Base-by-base conservation (phyloP, 1,140 invertebrate species). In the Diprion similis region DNA sequence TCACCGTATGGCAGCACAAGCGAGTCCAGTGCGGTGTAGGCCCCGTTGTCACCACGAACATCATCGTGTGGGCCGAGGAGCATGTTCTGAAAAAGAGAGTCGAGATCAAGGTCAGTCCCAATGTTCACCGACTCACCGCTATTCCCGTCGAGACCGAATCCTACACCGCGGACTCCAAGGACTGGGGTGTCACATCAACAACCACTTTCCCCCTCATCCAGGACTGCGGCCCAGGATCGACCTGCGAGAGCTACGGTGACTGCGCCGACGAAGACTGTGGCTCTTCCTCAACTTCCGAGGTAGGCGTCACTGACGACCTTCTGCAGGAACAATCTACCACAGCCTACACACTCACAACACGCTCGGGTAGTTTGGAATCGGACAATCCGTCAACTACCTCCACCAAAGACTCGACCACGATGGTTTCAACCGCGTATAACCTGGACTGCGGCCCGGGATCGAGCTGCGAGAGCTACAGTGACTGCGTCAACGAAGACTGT, bases 101-200 rank as follows among this genome's bases (percentile, higher is more conserved):
- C 1, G 80, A 81, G 67, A 77, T 83, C 10, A 83, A 80, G 64
- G 78, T 83, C 10, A 78, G 77, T 68, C 80, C 79, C 0, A 70
- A 75, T 13, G 46, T 78, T 9, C 51, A 71, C 51, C 46, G 37
- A 8, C 10, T 73, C 70, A 64, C 65, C 8, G n/a, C 13, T 10
- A 8, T 13, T 13, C 51, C 11, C 51, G 8, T 8, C 11, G 11
- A 11, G 11, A n/a, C 51, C 51, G 51, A 59, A 59, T 8, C 51
- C 11, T 59, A 8, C 51, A 59, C 51, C 2, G 8, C 51, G 51
- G 51, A 59, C 11, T 8, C 8, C 51, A 13, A 4, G 3, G 51
- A 59, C 11, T n/a, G 11, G 11, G 2, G 8, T 2, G n/a, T 59
- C 1, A 59, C 51, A 6, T 37, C 24, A 37, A 37, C 24, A 1